Base-by-base conservation (phyloP, 2,888 invertebrate species). In the Asteroscopus sphinx region DNA sequence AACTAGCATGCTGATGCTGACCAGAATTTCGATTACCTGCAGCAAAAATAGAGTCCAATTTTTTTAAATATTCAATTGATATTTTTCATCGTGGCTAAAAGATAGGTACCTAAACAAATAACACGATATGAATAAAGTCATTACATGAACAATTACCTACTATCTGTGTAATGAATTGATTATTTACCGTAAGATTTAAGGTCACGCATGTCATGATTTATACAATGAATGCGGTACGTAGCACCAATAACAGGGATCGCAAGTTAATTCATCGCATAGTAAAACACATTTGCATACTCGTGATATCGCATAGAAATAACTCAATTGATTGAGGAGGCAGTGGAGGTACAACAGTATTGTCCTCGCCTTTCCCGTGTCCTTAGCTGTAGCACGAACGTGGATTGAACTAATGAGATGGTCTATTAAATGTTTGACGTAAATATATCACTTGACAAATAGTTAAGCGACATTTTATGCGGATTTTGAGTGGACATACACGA, bases 331-430 rank as follows among this genome's bases (percentile, higher is more conserved):
- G 77, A 80, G 68, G 78, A 75, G 63, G 75, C 73, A 67, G 55
- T 65, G 62, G 51, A 74, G 52, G 61, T 65, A 69, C 51, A 70
- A 57, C 65, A 73, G 73, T 79, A 74, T 73, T 76, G 88, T 84
- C 81, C 84, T 86, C 80, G 82, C 81, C 79, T 83, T 85, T 86
- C 80, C 81, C 82, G 84, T 83, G 89, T 87, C 90, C 88, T 89
- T 89, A 87, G 85, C 82, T 85, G 89, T 88, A 82, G 64, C 72
- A 61, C 51, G 79, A 76, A 93, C 93, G 92, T 92, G 92, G 69
- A 76, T 63, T 76, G 93, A 89, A 92, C 85, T 93, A 92, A 93
- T 92, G 84, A 85, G 88, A 92, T 90, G 80, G 81, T 72, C 81
- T 84, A 85, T 85, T 88, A 89, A 87, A 82, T 74, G 83, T 60